A percentile compares a stretch with the other conserved stretches of the same genome.
phyloP scores from a whole-genome alignment of 2,797 vertebrate genomes.

The Ataeniobius toweri region DNA sequence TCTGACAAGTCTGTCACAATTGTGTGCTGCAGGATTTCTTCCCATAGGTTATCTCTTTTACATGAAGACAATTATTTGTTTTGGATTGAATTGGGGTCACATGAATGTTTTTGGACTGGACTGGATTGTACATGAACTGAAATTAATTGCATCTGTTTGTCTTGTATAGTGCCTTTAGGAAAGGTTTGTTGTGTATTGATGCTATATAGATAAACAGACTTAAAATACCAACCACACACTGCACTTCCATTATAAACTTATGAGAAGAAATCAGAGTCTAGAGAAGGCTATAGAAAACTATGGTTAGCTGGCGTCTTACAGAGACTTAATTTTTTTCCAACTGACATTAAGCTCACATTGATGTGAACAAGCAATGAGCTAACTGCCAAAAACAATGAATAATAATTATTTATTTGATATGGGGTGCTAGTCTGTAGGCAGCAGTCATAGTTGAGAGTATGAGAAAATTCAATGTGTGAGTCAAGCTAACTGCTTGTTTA shows the following conservation, averaged over 20 bases:
- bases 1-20: conserved; percentile 45
- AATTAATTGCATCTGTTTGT: background rate
- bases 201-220: background rate
- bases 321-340: no score
- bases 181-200: background rate
- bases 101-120: background rate
- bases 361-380: background rate
- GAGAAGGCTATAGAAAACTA: background rate
- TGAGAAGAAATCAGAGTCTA: background rate
- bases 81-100: background rate
- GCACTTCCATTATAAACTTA: background rate
- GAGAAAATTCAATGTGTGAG: background rate
- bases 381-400: background rate
- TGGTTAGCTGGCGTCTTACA: background rate
- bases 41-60: conserved; percentile 1
- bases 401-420: background rate
- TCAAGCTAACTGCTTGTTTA: background rate
- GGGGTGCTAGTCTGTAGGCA: background rate
- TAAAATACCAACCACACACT: background rate
- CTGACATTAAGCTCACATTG: background rate
- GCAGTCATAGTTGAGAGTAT: background rate
- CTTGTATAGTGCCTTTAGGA: background rate
- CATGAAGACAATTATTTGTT: background rate
- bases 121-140: no score
- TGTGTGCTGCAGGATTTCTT: conserved; percentile 43